Conservation (phyloP, 2,888 invertebrate genomes). For the Amphipyra berbera region DNA sequence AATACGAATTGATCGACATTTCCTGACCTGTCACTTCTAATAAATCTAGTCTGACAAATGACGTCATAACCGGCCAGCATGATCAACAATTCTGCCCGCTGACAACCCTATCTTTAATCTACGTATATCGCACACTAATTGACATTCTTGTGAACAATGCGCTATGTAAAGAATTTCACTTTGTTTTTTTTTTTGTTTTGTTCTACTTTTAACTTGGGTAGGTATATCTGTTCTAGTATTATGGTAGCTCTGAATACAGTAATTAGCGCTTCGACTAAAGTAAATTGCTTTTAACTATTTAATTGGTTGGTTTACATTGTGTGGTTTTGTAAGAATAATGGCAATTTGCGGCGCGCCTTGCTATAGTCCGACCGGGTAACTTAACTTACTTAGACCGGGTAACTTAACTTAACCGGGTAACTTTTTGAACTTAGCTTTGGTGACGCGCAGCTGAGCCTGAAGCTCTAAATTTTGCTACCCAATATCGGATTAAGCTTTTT, state of each 20-base stretch:
- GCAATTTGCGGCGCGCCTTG: neutral
- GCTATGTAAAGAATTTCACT: slow-evolving; percentile 34
- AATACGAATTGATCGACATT: slow-evolving; percentile 8
- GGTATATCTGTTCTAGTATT: slow-evolving; percentile 3
- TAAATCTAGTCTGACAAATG: slow-evolving; percentile 21
- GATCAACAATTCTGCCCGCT: slow-evolving; percentile 8
- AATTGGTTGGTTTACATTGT: slow-evolving; percentile 20
- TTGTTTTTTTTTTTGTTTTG: slow-evolving; percentile 8
- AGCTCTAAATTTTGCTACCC: too few species aligned
- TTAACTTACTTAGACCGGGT: too few species aligned
- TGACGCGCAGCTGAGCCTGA: too few species aligned
- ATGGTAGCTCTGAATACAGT: slow-evolving; percentile 32
- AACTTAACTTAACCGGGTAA: too few species aligned
- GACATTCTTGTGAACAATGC: slow-evolving; percentile 29
- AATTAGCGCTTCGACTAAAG: slow-evolving; percentile 21
- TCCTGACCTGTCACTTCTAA: slow-evolving; percentile 17
- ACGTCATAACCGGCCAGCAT: slow-evolving; percentile 13
- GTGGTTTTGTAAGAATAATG: slow-evolving; percentile 21
- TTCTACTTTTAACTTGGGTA: slow-evolving; percentile 18
- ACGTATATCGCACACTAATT: slow-evolving; percentile 33
- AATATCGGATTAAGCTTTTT: too few species aligned
- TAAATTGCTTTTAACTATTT: slow-evolving; percentile 37
- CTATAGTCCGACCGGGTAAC: too few species aligned
- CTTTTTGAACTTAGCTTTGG: too few species aligned
- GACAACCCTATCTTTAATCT: slow-evolving; percentile 32